Evolutionary conservation across 1,140 invertebrate genomes (phyloP), one percentile per base, ranked within the genome.

Genomic region (Drosophila kepulauana): DNA sequence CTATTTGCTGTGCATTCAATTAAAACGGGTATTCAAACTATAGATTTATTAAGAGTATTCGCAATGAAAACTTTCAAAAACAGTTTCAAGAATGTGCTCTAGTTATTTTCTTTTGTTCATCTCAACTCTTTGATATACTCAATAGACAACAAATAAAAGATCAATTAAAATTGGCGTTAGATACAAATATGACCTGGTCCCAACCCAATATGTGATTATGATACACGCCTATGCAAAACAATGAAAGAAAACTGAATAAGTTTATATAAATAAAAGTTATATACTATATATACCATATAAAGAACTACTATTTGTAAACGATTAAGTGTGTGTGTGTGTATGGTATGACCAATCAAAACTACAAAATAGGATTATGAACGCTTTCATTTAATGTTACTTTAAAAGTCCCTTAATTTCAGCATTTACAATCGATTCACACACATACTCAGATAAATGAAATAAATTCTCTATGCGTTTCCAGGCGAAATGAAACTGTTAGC

Each of bases 141-240:
- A 71, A 70, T 64, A 56, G 35, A 41, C 6, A 58, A 61, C 52
- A 63, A 33, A 64, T 30, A 25, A 25, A 25, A 61, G 10, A 64
- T 68, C 35, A 79, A 80, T 68, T 77, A 25, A 46, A 43, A 68
- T 75, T 65, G 73, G 67, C 59, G 61, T 75, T 59, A 33, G 16
- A 61, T 51, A 54, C 59, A 58, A 71, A 45, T 45, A 52, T 82
- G 48, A 68, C 79, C 79, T 46, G 67, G 54, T 68, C 71, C 67
- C 71, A 79, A 72, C 76, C 79, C 79, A 79, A 78, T 74, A 82
- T 88, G 84, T 88, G 79, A 88, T 88, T 87, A 66, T 62, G 43
- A 62, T 51, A 70, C 59, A 72, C 81, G 68, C 81, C 76, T 86
- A 78, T 64, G 66, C 61, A 64, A 46, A 57, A 15, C n/a, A 52